Evolutionary conservation across 2,888 invertebrate genomes (phyloP).

Genomic region (Heteromurus nitidus): DNA sequence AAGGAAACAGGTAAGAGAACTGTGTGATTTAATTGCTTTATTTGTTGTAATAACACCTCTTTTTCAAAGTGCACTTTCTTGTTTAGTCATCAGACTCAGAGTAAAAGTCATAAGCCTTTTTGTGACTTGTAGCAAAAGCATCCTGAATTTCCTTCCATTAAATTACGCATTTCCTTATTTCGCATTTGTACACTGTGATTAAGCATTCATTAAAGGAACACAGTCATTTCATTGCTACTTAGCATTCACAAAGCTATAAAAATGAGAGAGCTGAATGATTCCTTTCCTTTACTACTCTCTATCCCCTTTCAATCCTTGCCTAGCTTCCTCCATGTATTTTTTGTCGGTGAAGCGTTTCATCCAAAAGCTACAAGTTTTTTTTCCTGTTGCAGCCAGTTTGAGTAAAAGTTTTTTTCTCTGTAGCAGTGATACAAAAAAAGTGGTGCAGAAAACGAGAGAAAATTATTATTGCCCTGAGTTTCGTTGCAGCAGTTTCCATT

Average conservation of each 20-base stretch:
- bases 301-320: background rate
- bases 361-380: slow-evolving; percentile 12
- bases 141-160: too few species aligned
- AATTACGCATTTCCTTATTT: slow-evolving; percentile 2
- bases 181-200: slow-evolving; percentile 26
- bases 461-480: background rate
- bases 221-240: slow-evolving; percentile 34
- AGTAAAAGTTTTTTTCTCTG: background rate
- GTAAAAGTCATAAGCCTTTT: too few species aligned
- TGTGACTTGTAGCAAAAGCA: too few species aligned
- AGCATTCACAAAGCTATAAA: slow-evolving; percentile 36
- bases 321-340: too few species aligned
- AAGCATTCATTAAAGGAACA: slow-evolving; percentile 53
- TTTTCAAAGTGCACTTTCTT: too few species aligned
- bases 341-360: background rate
- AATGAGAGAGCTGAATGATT: background rate
- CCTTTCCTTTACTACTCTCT: slow-evolving; percentile 1
- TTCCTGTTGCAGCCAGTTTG: background rate
- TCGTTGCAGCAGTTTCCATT: too few species aligned
- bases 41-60: too few species aligned
- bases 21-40: too few species aligned
- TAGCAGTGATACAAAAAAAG: too few species aligned
- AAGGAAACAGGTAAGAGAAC: too few species aligned
- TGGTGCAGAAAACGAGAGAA: background rate
- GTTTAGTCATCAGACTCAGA: too few species aligned